A percentile compares a stretch with the other conserved stretches of the same genome.
These are phyloP conservation scores for Fringilla coelebs DNA, from an alignment of 2,797 vertebrate species.

Conservation along the genomic window DNA sequence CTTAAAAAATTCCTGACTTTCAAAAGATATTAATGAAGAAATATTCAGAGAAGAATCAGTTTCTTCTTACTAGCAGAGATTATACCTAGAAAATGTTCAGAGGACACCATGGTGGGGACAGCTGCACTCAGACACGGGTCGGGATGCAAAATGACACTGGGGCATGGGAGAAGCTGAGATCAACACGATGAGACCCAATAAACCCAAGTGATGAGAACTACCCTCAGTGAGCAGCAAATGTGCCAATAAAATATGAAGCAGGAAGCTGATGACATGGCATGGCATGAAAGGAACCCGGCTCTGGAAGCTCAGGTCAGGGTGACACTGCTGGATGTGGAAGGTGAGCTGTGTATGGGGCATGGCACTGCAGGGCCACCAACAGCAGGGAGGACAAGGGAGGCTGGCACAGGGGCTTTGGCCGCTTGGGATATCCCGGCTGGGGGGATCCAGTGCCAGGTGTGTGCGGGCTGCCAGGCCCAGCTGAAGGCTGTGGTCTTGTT, in stretches of 20 bases:
- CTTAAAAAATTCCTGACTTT: background rate
- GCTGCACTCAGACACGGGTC: rapidly evolving
- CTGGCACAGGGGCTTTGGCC: background rate
- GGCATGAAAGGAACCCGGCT: background rate
- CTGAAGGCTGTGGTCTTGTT: background rate
- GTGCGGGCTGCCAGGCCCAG: background rate
- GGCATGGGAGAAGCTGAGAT: background rate
- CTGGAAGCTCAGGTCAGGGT: rapidly evolving
- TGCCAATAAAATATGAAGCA: background rate
- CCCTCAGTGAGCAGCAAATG: background rate
- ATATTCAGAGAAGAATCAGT: background rate
- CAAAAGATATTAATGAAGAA: background rate
- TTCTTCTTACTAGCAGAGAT: background rate
- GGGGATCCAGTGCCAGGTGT: background rate
- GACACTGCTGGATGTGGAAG: background rate
- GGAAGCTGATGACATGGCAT: background rate
- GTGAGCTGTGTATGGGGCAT: background rate
- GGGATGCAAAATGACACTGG: background rate
- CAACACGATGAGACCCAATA: background rate
- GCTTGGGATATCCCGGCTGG: rapidly evolving
- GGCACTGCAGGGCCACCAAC: background rate
- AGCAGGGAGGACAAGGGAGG: too few species aligned
- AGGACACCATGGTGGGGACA: rapidly evolving
- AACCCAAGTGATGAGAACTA: background rate
- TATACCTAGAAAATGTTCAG: background rate